Conservation (phyloP, 2,113 vertebrate species). For the Corythoichthys intestinalis region DNA sequence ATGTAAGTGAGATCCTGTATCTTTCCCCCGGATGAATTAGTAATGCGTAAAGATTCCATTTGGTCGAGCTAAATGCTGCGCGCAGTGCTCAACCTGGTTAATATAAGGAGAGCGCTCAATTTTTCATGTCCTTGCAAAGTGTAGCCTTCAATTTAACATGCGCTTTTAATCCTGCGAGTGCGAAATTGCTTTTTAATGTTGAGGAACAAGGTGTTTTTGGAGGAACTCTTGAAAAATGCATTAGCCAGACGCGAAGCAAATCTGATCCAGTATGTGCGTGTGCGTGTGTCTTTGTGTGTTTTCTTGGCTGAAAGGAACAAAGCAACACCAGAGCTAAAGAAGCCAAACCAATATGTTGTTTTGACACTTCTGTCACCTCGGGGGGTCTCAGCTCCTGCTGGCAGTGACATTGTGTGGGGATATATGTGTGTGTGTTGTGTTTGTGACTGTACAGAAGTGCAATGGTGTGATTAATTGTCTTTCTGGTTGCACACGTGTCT, state of each 20-base stretch:
- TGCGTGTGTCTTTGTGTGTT: conserved; percentile 1
- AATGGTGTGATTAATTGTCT: conserved; percentile 44
- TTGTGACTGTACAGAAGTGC: conserved; percentile 9
- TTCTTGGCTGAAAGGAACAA: conserved; percentile 51
- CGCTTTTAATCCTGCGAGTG: conserved; percentile 94
- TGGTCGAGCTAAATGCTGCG: conserved; percentile 67
- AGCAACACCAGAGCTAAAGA: conserved; percentile 57
- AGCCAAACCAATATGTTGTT: conserved; percentile 67
- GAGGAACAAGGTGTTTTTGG: conserved; percentile 86
- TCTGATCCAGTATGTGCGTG: conserved; percentile 34
- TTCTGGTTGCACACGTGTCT: conserved; percentile 16
- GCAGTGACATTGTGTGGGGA: conserved; percentile 22
- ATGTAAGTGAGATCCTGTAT: conserved; percentile 24
- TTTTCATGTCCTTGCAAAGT: conserved; percentile 93
- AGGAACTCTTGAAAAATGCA: conserved; percentile 89
- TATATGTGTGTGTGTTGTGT: conserved; percentile 5
- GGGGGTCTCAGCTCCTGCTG: conserved; percentile 42
- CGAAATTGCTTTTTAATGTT: conserved; percentile 96
- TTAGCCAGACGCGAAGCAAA: conserved; percentile 55
- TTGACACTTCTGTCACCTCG: conserved; percentile 64
- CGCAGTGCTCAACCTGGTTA: conserved; percentile 70
- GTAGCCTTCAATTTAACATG: conserved; percentile 98
- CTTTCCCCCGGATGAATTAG: conserved; percentile 65
- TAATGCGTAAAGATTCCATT: conserved; percentile 73
- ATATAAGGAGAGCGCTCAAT: conserved; percentile 89